Evolutionary conservation across 2,888 invertebrate species (phyloP), one percentile per base, ranked within the genome.

Genomic region (Fragum sueziense): DNA sequence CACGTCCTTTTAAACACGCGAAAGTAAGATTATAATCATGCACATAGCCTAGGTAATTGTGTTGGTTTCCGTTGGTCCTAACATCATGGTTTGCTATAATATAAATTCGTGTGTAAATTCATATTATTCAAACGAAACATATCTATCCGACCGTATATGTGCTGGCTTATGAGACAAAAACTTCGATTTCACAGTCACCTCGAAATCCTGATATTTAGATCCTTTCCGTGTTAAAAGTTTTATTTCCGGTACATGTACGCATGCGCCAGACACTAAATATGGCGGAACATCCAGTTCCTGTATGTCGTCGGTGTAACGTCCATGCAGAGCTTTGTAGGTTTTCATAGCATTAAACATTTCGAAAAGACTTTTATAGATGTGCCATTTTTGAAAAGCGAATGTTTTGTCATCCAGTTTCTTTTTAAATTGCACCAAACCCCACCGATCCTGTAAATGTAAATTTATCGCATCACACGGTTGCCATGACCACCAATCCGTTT

Each of bases 381-480:
- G 79, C 86, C 88, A 87, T 61, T 80, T 77, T 11, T 76, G 71
- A 59, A 77, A 85, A 11, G 41, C 61, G 41, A 87, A 80, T 11
- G 37, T 72, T 47, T 79, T 80, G 47, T 83, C 75, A n/a, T 33
- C 25, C 14, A 75, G 54, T n/a, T 65, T 68, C 33, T 67, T 59
- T 51, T 79, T 82, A 34, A 90, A 90, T 76, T 88, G 89, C 4
- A 90, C 78, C 57, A 90, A 74, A 6, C 90, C 90, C 90, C 90
- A 80, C n/a, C 83, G 31, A 51, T 83, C 83, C 59, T 83, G 83
- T n/a, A 83, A 61, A 62, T 80, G 83, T 2, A 80, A 54, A 70
- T 83, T 83, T 6, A 83, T 74, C 17, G 80, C 54, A 27, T 71
- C 83, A 34, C 79, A 80, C 20, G 77, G 83, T 77, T 80, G 80